Conservation (phyloP, 2,888 invertebrate species). For the Phortica okadai region DNA sequence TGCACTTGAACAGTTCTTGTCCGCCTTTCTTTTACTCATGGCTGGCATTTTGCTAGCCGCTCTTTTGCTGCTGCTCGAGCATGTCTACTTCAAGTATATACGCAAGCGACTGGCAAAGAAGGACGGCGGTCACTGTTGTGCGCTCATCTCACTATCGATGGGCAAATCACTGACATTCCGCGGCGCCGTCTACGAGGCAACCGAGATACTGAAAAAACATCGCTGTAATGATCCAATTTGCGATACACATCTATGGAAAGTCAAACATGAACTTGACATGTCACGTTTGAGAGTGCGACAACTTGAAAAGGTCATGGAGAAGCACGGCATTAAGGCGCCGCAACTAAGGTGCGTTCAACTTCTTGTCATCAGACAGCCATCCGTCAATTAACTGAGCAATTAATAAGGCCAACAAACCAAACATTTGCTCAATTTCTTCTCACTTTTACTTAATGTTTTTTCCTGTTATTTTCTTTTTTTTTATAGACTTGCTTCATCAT, state of each 20-base stretch:
- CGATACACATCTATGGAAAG: conserved; percentile 92
- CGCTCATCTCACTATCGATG: conserved; percentile 93
- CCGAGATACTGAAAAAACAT: conserved; percentile 85
- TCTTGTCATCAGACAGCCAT: background rate
- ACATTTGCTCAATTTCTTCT: too few relatives aligned
- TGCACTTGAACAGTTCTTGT: conserved; percentile 96
- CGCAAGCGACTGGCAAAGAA: conserved; percentile 91
- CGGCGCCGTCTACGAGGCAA: conserved; percentile 87
- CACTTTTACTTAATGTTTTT: background rate
- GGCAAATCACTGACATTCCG: conserved; percentile 91
- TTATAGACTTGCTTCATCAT: conserved; percentile 80
- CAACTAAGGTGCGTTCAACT: conserved; percentile 79
- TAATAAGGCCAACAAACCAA: conserved; percentile 13
- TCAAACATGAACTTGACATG: conserved; percentile 92
- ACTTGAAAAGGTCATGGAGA: conserved; percentile 89
- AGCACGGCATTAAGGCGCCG: conserved; percentile 88
- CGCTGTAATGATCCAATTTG: conserved; percentile 87
- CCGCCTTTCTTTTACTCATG: conserved; percentile 96
- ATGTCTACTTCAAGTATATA: conserved; percentile 96
- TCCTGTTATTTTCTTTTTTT: background rate
- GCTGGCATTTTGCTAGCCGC: conserved; percentile 95
- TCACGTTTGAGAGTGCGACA: conserved; percentile 90
- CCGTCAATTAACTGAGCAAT: conserved; percentile 5
- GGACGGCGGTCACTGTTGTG: conserved; percentile 94
- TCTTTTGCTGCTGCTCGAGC: conserved; percentile 90